These are phyloP conservation scores for Drosophila quadrilineata DNA, from an alignment of 1,140 invertebrate species.

Conservation along the genomic window DNA sequence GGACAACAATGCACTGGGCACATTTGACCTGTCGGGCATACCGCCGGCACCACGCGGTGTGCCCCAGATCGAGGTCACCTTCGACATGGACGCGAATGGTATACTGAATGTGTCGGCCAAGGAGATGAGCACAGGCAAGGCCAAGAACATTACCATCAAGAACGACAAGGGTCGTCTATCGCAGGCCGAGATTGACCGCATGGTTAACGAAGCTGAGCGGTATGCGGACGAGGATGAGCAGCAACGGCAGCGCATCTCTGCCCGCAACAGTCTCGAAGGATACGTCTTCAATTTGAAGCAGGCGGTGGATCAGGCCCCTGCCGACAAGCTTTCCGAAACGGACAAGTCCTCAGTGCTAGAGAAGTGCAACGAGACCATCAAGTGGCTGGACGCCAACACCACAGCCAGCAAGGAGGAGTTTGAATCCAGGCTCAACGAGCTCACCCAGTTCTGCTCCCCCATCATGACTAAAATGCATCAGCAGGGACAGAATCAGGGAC, in stretches of 20 bases:
- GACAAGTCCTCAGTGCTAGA: constrained; percentile 85
- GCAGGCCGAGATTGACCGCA: constrained; percentile 90
- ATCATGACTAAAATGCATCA: constrained; percentile 84
- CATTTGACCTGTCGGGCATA: constrained; percentile 90
- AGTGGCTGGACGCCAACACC: constrained; percentile 85
- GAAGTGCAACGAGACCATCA: constrained; percentile 82
- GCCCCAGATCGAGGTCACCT: constrained; percentile 88
- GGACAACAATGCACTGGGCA: constrained; percentile 89
- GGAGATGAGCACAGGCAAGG: constrained; percentile 83
- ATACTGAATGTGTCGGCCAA: constrained; percentile 85
- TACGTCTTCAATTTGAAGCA: constrained; percentile 89
- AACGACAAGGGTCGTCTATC: constrained; percentile 91
- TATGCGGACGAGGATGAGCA: constrained; percentile 85
- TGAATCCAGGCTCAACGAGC: constrained; percentile 83
- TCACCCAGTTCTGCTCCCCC: constrained; percentile 83
- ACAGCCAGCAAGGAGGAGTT: constrained; percentile 85
- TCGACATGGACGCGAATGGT: constrained; percentile 85
- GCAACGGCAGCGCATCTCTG: constrained; percentile 85
- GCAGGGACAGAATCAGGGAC: constrained; percentile 62
- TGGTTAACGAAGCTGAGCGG: constrained; percentile 67
- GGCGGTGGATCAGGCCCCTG: constrained; percentile 83
- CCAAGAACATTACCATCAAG: constrained; percentile 90
- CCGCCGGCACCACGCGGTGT: constrained; percentile 91
- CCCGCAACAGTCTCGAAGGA: constrained; percentile 85
- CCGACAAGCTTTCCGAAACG: constrained; percentile 84